Conservation (phyloP, 2,888 invertebrate species). For the Hyalella azteca region DNA sequence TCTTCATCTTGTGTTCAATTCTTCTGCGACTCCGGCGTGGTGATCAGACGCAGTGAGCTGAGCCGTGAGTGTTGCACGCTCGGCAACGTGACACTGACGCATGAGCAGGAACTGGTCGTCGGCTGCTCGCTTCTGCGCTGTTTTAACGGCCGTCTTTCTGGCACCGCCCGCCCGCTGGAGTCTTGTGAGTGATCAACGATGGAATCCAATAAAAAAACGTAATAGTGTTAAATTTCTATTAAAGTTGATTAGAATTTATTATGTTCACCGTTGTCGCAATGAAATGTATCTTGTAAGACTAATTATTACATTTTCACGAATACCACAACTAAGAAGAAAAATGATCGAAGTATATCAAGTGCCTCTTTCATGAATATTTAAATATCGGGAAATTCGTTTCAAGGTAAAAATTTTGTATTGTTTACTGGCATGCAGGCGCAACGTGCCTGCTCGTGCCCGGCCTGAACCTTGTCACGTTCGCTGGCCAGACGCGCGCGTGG, state of each 20-base stretch:
- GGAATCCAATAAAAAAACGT: too few relatives aligned
- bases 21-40: not conserved
- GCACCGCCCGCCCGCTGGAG: not conserved
- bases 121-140: not conserved
- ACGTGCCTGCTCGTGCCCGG: not conserved
- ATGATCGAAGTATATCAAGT: too few relatives aligned
- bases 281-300: too few relatives aligned
- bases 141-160: not conserved
- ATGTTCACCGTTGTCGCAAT: too few relatives aligned
- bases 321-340: too few relatives aligned
- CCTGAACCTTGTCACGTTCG: not conserved
- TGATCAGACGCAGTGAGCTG: not conserved
- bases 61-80: not conserved
- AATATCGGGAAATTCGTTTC: too few relatives aligned
- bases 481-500: not conserved
- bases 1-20: not conserved
- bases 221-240: too few relatives aligned
- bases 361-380: too few relatives aligned
- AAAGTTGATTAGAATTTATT: too few relatives aligned
- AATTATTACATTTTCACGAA: too few relatives aligned
- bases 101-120: constrained; percentile 1
- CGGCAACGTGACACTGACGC: not conserved
- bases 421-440: not conserved
- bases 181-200: not conserved
- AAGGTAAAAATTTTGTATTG: too few relatives aligned